Evolutionary conservation across 2,797 vertebrate genomes (phyloP).

Genomic region (Siniperca obscura): DNA sequence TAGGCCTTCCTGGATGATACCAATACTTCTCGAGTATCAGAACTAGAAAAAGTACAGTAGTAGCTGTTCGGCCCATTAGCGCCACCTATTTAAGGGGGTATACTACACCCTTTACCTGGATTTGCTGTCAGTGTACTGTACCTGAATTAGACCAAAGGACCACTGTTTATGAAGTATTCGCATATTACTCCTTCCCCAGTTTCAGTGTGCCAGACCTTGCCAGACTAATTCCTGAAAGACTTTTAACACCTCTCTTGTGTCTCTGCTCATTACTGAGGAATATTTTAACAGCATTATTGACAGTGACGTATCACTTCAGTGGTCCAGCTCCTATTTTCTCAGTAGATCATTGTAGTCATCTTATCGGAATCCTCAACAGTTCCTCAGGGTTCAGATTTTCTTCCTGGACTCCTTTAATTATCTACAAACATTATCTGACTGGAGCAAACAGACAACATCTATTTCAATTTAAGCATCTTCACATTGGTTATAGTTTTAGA

Average conservation of each 20-base stretch:
- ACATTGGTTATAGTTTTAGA: conserved; percentile 16
- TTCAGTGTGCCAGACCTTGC: neutral
- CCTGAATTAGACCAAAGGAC: neutral
- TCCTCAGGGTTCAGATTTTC: neutral
- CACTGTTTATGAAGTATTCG: neutral
- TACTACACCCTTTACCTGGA: neutral
- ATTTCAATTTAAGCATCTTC: neutral
- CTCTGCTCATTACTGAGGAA: neutral
- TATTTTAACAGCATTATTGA: neutral
- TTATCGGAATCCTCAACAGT: neutral
- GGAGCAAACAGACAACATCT: neutral
- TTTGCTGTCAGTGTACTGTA: neutral
- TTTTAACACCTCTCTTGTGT: neutral
- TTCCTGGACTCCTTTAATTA: neutral
- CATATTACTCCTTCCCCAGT: neutral
- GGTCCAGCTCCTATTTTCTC: neutral
- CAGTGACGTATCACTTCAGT: neutral
- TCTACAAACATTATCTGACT: neutral
- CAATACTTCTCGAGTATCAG: neutral
- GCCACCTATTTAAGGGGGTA: neutral
- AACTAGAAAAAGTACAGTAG: neutral
- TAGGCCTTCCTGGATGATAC: neutral
- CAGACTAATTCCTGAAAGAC: neutral
- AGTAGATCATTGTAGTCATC: neutral
- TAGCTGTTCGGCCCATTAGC: neutral